phyloP scores from a whole-genome alignment of 2,113 vertebrate genomes.

The Hirundichthys speculiger region DNA sequence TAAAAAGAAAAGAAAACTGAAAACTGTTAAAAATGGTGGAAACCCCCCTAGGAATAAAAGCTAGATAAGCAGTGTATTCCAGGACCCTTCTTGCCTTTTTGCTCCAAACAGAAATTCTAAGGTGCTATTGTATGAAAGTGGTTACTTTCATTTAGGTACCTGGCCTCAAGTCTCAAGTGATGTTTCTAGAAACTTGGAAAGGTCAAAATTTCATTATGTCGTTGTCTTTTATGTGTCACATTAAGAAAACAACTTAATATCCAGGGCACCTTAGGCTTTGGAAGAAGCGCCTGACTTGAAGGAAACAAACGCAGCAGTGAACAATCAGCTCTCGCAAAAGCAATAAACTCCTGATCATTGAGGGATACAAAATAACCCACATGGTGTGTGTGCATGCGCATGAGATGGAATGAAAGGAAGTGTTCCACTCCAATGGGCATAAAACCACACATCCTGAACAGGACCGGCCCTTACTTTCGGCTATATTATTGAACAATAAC shows the following conservation, averaged over 20 bases:
- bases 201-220: constrained; percentile 39
- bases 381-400: neutral
- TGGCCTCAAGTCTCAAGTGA: constrained; percentile 30
- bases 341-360: constrained; percentile 41
- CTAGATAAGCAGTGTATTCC: constrained; percentile 1
- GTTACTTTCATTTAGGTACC: neutral
- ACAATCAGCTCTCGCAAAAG: constrained; percentile 19
- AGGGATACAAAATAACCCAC: constrained; percentile 26
- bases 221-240: constrained; percentile 18
- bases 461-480: constrained; percentile 2
- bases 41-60: neutral
- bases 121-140: no score
- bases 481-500: constrained; percentile 30
- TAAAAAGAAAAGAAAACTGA: no score
- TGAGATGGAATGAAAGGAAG: neutral
- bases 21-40: no score
- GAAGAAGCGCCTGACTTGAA: constrained; percentile 28
- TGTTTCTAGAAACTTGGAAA: constrained; percentile 30
- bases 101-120: neutral
- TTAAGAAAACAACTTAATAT: constrained; percentile 40
- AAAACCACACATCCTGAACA: neutral
- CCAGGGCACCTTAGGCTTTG: constrained; percentile 8
- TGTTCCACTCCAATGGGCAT: neutral
- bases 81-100: neutral
- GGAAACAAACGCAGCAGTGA: constrained; percentile 28